These are phyloP conservation scores for Phyllostomus hastatus DNA, from an alignment of 2,113 vertebrate species.

Conservation along the genomic window DNA sequence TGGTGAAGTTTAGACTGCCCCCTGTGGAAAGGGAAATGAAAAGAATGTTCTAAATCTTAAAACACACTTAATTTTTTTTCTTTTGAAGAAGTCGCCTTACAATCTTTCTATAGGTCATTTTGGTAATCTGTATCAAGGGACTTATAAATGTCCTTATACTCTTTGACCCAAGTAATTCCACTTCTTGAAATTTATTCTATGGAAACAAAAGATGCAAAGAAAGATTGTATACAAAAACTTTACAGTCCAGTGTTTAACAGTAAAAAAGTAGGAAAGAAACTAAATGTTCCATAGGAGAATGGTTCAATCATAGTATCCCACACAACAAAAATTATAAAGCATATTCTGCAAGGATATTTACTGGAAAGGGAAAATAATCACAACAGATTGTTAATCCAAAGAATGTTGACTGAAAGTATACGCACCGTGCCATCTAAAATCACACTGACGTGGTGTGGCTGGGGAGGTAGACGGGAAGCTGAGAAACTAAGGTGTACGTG, in stretches of 20 bases:
- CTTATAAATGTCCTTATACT: background rate
- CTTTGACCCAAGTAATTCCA: background rate
- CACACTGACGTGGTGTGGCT: fast-evolving
- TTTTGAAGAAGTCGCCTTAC: background rate
- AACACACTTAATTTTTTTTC: background rate
- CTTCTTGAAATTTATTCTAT: background rate
- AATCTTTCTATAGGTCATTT: background rate
- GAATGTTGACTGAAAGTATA: background rate
- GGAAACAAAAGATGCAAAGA: background rate
- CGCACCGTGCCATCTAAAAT: background rate
- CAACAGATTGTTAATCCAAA: background rate
- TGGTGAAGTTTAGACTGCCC: conserved; percentile 92
- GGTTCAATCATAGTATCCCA: background rate
- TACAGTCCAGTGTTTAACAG: background rate
- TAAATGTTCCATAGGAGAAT: background rate
- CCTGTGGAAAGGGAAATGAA: conserved; percentile 76
- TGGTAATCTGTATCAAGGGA: background rate
- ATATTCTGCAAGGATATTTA: background rate
- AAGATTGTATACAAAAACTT: background rate
- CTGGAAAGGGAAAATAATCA: background rate
- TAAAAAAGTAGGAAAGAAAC: background rate
- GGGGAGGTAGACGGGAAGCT: no score
- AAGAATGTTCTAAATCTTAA: background rate
- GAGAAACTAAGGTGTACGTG: background rate
- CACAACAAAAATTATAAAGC: background rate